phyloP scores from a whole-genome alignment of 2,888 invertebrate species.

The Argyresthia goedartella region DNA sequence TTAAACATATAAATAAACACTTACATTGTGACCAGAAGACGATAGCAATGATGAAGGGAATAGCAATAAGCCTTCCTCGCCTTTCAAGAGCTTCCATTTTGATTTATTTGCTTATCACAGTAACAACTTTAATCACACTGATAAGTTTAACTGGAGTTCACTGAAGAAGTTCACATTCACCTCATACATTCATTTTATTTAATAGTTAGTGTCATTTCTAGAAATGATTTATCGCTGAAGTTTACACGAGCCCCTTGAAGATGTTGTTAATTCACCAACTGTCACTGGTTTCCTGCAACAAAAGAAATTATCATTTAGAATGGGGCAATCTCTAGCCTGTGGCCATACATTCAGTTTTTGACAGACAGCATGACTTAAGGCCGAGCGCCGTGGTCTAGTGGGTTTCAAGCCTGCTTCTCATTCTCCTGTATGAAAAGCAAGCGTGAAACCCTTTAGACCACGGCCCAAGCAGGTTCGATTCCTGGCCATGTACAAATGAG shows the following conservation, averaged over 20 bases:
- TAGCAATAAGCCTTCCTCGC: constrained; percentile 32
- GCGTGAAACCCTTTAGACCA: too few relatives aligned
- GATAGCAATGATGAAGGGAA: constrained; percentile 36
- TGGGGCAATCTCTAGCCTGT: too few relatives aligned
- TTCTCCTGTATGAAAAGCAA: too few relatives aligned
- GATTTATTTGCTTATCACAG: constrained; percentile 9
- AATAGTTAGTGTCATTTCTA: neutral
- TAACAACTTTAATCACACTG: constrained; percentile 11
- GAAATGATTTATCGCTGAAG: neutral
- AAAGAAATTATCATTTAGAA: too few relatives aligned
- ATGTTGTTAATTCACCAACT: too few relatives aligned
- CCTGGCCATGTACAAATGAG: too few relatives aligned
- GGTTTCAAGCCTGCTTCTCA: too few relatives aligned
- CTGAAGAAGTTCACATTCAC: neutral
- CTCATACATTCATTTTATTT: neutral
- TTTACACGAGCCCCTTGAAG: neutral
- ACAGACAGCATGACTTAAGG: too few relatives aligned
- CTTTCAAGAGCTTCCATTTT: constrained; percentile 62
- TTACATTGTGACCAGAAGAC: constrained; percentile 53
- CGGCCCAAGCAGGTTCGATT: too few relatives aligned
- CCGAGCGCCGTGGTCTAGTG: too few relatives aligned
- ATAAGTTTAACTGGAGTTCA: constrained; percentile 16
- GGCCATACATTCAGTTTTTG: too few relatives aligned
- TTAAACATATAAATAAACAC: constrained; percentile 18
- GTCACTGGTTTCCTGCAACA: too few relatives aligned